Conservation (phyloP, 2,888 invertebrate species). For the Sinohyriopsis cumingii region DNA sequence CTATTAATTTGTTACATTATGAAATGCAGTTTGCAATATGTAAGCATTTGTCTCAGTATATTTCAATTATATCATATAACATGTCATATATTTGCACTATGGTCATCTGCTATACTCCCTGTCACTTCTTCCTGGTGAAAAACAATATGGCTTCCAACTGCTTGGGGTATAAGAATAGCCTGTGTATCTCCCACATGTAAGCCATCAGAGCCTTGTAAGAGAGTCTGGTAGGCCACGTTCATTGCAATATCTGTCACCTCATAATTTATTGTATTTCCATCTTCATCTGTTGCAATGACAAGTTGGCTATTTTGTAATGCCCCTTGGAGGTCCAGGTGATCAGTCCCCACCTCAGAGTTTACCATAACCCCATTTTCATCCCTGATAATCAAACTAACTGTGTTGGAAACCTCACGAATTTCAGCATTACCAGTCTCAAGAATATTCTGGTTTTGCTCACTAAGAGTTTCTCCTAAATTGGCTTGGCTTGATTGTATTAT, state of each 20-base stretch:
- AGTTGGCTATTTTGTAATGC: slow-evolving; percentile 49
- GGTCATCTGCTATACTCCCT: background rate
- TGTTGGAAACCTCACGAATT: slow-evolving; percentile 17
- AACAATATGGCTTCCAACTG: slow-evolving; percentile 26
- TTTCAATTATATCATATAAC: no score
- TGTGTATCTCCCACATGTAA: slow-evolving; percentile 24
- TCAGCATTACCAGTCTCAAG: slow-evolving; percentile 7
- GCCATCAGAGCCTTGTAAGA: slow-evolving; percentile 33
- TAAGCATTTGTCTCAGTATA: no score
- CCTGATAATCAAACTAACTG: slow-evolving; percentile 43
- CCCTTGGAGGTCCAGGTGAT: slow-evolving; percentile 40
- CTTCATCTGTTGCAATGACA: slow-evolving; percentile 52
- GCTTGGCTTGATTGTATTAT: slow-evolving; percentile 8
- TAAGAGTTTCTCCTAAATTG: slow-evolving; percentile 3
- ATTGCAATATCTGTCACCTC: slow-evolving; percentile 56
- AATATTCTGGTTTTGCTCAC: slow-evolving; percentile 3
- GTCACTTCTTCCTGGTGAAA: slow-evolving; percentile 24
- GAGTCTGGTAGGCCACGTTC: slow-evolving; percentile 47
- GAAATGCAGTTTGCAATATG: no score
- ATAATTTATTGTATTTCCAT: slow-evolving; percentile 53
- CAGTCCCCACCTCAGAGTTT: slow-evolving; percentile 9
- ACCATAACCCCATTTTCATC: slow-evolving; percentile 10
- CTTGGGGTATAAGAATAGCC: slow-evolving; percentile 35
- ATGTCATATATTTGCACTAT: no score
- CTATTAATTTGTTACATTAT: no score